phyloP scores from a whole-genome alignment of 1,140 invertebrate genomes.

The Platyscapa corneri region DNA sequence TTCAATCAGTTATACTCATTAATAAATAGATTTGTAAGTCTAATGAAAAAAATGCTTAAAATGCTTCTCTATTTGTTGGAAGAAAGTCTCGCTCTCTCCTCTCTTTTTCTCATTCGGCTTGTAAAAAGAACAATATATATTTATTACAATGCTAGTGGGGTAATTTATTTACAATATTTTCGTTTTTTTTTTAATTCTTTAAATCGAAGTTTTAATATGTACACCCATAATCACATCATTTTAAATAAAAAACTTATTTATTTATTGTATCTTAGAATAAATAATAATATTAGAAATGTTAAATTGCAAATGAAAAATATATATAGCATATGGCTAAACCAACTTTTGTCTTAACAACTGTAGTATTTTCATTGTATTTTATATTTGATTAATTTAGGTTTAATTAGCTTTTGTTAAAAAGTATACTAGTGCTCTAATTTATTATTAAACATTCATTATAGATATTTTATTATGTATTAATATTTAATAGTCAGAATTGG shows the following conservation, averaged over 20 bases:
- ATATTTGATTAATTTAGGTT: neutral
- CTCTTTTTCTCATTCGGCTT: neutral
- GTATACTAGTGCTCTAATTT: too few species aligned
- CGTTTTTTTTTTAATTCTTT: neutral
- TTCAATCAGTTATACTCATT: neutral
- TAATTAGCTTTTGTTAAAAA: too few species aligned
- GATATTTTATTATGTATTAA: neutral
- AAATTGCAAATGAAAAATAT: too few species aligned
- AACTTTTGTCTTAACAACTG: neutral
- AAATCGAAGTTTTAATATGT: neutral
- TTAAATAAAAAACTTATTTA: neutral
- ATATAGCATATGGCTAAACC: too few species aligned
- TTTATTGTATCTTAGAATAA: neutral
- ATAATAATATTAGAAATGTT: neutral
- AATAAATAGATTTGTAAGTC: slow-evolving; percentile 1
- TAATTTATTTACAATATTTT: slow-evolving; percentile 33
- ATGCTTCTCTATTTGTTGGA: slow-evolving; percentile 34
- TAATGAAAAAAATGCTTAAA: slow-evolving; percentile 38
- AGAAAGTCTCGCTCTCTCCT: slow-evolving; percentile 44
- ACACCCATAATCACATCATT: slow-evolving; percentile 14
- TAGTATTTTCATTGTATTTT: neutral
- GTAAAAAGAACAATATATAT: neutral
- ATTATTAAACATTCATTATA: neutral
- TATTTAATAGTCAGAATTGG: neutral
- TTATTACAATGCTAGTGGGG: neutral